phyloP scores from a whole-genome alignment of 2,113 vertebrate genomes.

The Anhinga anhinga region DNA sequence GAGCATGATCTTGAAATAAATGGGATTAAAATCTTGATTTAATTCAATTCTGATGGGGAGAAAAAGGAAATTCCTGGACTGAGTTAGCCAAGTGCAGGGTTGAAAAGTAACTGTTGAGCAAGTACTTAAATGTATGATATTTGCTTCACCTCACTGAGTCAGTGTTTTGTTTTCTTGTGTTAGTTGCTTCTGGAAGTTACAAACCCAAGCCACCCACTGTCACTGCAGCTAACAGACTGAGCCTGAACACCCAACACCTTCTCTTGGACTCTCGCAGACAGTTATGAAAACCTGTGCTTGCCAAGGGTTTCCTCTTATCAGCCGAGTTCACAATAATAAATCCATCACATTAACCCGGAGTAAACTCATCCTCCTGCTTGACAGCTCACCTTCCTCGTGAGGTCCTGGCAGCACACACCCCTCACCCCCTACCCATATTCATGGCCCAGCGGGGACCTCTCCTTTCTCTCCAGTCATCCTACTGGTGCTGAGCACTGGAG shows the following conservation, averaged over 20 bases:
- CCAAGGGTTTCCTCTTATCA: background rate
- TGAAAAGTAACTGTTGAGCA: background rate
- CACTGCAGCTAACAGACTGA: background rate
- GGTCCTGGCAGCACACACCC: background rate
- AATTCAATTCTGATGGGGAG: background rate
- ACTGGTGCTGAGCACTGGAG: background rate
- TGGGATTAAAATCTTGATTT: background rate
- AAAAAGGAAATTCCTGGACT: background rate
- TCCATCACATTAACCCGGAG: fast-evolving
- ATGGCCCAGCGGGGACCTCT: fast-evolving
- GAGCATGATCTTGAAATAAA: background rate
- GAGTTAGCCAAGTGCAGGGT: background rate
- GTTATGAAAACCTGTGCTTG: background rate
- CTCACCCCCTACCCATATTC: fast-evolving
- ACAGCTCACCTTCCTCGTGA: fast-evolving
- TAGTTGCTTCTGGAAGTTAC: background rate
- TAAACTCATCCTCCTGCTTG: background rate
- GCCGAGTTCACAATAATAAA: background rate
- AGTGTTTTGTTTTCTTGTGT: background rate
- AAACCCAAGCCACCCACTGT: background rate
- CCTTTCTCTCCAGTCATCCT: background rate
- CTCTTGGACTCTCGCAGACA: background rate
- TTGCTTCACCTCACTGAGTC: background rate
- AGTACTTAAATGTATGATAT: background rate
- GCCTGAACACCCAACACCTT: background rate